phyloP scores from a whole-genome alignment of 2,888 invertebrate genomes.

The Dolichomitus sp. region DNA sequence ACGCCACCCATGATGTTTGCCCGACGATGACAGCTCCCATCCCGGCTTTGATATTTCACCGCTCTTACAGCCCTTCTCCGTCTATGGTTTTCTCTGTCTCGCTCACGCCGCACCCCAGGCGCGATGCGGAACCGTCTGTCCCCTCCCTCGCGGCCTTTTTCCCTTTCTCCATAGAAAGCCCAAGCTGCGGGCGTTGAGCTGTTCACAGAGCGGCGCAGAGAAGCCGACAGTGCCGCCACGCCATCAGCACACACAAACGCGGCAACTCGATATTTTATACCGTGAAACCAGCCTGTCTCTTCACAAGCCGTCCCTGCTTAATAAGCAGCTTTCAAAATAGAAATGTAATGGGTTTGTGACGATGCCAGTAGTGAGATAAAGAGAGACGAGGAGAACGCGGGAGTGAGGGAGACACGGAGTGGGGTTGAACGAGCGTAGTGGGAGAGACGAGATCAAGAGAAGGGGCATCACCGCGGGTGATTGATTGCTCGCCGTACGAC shows the following conservation, averaged over 20 bases:
- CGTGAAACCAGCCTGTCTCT: slow-evolving; percentile 86
- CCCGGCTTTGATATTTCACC: slow-evolving; percentile 86
- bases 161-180: slow-evolving; percentile 71
- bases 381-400: slow-evolving; percentile 21
- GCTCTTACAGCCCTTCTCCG: slow-evolving; percentile 80
- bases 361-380: slow-evolving; percentile 63
- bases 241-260: slow-evolving; percentile 75
- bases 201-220: slow-evolving; percentile 38
- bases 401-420: slow-evolving; percentile 6
- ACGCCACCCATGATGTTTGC: slow-evolving; percentile 86
- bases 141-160: slow-evolving; percentile 65
- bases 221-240: slow-evolving; percentile 71
- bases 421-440: slow-evolving; percentile 36
- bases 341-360: slow-evolving; percentile 84
- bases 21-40: slow-evolving; percentile 86
- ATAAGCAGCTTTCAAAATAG: slow-evolving; percentile 86
- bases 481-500: slow-evolving; percentile 86
- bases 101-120: slow-evolving; percentile 73
- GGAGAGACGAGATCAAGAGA: slow-evolving; percentile 68
- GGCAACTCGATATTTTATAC: slow-evolving; percentile 86
- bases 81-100: slow-evolving; percentile 69
- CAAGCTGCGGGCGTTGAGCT: slow-evolving; percentile 34
- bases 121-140: slow-evolving; percentile 65
- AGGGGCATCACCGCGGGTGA: slow-evolving; percentile 77
- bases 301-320: slow-evolving; percentile 83